Conservation (phyloP, 1,140 invertebrate species). For the Holotrichia oblita region DNA sequence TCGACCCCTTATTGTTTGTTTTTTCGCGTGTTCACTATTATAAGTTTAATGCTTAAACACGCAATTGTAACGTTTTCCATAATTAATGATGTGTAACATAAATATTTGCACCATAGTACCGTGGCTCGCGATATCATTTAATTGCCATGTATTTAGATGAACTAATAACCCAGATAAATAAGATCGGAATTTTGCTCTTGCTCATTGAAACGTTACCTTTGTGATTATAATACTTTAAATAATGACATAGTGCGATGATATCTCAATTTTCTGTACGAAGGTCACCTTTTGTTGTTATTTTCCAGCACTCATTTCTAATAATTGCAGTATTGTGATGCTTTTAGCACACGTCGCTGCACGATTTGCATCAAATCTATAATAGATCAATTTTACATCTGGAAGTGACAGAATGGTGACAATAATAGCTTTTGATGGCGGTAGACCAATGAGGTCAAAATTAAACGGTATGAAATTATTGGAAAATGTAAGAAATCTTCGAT, state of each 20-base stretch:
- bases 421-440: not conserved
- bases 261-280: not conserved
- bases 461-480: not conserved
- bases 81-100: conserved; percentile 18
- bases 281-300: not conserved
- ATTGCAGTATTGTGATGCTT: not conserved
- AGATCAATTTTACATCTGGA: not conserved
- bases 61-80: conserved; percentile 28
- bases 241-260: not conserved
- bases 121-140: not conserved
- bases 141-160: not conserved
- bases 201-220: not conserved
- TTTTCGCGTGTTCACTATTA: not conserved
- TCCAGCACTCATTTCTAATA: not conserved
- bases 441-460: not conserved
- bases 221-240: not conserved
- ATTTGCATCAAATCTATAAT: not conserved
- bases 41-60: not conserved
- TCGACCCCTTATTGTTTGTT: not conserved
- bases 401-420: not conserved
- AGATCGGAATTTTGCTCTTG: not conserved
- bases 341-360: not conserved
- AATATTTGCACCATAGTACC: not conserved
- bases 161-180: conserved; percentile 31
- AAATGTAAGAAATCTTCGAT: not conserved